These are phyloP conservation scores for Sinosuthora webbiana DNA, from an alignment of 2,113 vertebrate genomes.

Conservation along the genomic window DNA sequence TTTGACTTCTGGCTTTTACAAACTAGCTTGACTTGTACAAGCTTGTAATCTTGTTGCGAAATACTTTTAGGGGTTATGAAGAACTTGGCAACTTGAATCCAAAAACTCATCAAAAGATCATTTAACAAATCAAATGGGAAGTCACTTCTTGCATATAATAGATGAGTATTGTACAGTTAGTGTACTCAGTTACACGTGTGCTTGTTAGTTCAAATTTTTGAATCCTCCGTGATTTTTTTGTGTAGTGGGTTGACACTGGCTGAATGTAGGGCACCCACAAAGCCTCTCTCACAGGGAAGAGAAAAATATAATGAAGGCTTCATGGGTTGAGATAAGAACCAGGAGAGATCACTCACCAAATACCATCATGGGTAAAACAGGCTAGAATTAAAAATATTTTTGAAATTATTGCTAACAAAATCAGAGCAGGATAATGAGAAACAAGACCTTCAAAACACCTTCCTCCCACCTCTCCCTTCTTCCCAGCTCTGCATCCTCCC, in stretches of 20 bases:
- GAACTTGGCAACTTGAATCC: neutral
- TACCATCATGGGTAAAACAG: neutral
- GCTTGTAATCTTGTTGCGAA: neutral
- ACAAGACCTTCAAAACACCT: neutral
- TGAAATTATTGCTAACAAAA: neutral
- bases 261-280: neutral
- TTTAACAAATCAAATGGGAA: neutral
- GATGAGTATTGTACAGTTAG: neutral
- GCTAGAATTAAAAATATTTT: neutral
- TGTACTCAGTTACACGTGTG: neutral
- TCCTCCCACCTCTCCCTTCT: neutral
- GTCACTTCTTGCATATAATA: neutral
- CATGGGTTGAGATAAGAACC: neutral
- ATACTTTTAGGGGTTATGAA: neutral
- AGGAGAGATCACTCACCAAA: neutral
- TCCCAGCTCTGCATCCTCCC: neutral
- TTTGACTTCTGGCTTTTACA: neutral
- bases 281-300: neutral
- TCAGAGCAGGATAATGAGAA: neutral
- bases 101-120: neutral
- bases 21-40: neutral
- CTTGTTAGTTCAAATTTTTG: neutral
- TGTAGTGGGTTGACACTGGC: neutral
- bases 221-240: neutral
- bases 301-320: rapidly evolving